Base-by-base conservation (phyloP, 1,140 invertebrate species). In the Manduca sexta region DNA sequence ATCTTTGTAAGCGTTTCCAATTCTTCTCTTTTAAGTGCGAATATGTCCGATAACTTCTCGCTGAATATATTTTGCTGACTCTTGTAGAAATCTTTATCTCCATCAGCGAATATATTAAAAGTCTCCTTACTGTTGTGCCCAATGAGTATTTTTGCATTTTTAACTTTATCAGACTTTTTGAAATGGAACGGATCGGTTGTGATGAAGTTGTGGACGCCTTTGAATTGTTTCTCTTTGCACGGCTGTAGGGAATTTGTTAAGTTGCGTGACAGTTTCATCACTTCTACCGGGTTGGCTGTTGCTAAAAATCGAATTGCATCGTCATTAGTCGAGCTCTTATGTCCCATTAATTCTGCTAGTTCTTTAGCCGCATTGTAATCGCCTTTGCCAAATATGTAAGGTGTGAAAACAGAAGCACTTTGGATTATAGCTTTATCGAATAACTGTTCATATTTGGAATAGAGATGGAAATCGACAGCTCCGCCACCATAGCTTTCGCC, bases 401-500 rank as follows among this genome's bases (percentile, higher is more conserved):
- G 31, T 2, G 33, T 30, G 14, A 34, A 48, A 15, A 51, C 41
- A 7, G 47, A 46, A 0, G 60, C 64, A 45, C 64, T 66, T 49
- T 66, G 49, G 2, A 63, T 44, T 7, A 66, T 63, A 12, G 45
- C 64, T 56, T 63, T 63, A 7, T 63, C 35, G 16, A 63, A 66
- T 12, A 56, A 29, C 8, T 40, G 53, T 17, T 60, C 56, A 12
- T 47, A 34, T 10, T 39, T 21, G 3, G 58, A 58, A 35, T 55
- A 66, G 3, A 66, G 21, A 42, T 88, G 88, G 8, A 83, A 78
- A 34, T 87, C 78, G 10, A 88, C 88, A 2, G 88, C 83, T n/a
- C 86, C 87, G n/a, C 74, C 86, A 2, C 91, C 91, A 8, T 89
- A 88, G 46, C 75, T 84, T 55, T 91, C 86, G 3, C 93, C 93